Base-by-base conservation (phyloP, 2,888 invertebrate genomes). In the Pandemis corylana region DNA sequence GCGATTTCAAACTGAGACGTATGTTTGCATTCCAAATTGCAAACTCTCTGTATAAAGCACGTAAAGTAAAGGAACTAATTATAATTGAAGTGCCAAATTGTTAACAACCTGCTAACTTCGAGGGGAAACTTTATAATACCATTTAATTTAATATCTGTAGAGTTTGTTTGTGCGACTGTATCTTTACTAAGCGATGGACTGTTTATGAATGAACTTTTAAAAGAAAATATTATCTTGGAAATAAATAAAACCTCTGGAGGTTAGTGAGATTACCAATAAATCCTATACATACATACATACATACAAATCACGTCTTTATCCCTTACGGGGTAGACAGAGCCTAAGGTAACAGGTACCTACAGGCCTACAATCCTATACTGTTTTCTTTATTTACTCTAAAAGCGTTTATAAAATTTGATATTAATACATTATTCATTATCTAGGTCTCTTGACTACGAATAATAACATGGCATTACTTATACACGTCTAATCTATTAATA, bases 61-160 rank as follows among this genome's bases (percentile, higher is more conserved):
- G 5, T 28, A 36, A 68, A 70, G 13, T 51, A 51, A 72, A 51
- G 28, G 20, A 15, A 56, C 62, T 63, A 41, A 68, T 68, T 53
- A 15, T 46, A 63, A 44, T 56, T 56, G 6, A 46, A 68, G 36
- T 56, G 36, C 46, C 36, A 68, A 68, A 56, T 68, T 73, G 63
- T 59, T 64, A 41, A 36, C 46, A 62, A 51, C 61, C 13, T 49
- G 28, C 15, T 41, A 71, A 66, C 41, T 68, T 49, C 46, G 36
- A 36, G 5, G 41, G 20, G 42, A 68, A 72, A 68, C 51, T 68
- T 63, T 68, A 56, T 64, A 68, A 49, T 68, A 65, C 7, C 36
- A 68, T 63, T 73, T 73, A 68, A 68, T 73, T 73, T 68, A 46
- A 56, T 68, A 59, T 63, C 46, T 36, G 67, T n/a, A n/a, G 61